Evolutionary conservation across 2,797 vertebrate genomes (phyloP).

Genomic region (Ctenopoma multispine): DNA sequence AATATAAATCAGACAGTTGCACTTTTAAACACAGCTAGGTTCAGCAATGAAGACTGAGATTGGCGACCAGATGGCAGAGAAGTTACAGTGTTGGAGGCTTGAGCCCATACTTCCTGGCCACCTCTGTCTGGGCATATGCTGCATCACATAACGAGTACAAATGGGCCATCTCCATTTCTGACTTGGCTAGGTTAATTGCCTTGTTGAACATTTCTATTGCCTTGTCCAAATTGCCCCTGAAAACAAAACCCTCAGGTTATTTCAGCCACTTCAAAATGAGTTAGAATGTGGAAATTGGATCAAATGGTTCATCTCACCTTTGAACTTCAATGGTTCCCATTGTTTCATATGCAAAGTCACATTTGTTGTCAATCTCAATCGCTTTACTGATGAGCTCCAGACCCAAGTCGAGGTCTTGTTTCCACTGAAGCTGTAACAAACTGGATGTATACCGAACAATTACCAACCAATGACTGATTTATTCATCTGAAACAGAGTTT

Average conservation of each 20-base stretch:
- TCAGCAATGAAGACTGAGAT: conserved; percentile 62
- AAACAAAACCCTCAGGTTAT: conserved; percentile 38
- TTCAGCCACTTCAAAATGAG: not conserved
- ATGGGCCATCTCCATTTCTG: conserved; percentile 99
- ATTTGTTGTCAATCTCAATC: conserved; percentile 99
- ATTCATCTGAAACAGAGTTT: not conserved
- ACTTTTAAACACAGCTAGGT: conserved; percentile 72
- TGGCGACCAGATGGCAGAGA: conserved; percentile 39
- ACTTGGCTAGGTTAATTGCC: conserved; percentile 99
- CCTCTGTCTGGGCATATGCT: conserved; percentile 98
- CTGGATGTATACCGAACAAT: conserved; percentile 74
- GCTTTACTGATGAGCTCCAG: conserved; percentile 98
- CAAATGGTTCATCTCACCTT: conserved; percentile 83
- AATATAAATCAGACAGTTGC: conserved; percentile 66
- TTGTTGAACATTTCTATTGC: conserved; percentile 99
- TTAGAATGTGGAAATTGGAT: not conserved
- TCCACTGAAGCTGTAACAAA: conserved; percentile 99
- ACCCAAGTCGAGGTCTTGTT: conserved; percentile 96
- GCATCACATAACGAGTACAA: conserved; percentile 98
- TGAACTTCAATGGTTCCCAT: conserved; percentile 99
- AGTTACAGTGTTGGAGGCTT: conserved; percentile 95
- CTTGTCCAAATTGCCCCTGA: conserved; percentile 98
- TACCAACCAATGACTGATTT: conserved; percentile 2
- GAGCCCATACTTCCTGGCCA: conserved; percentile 98
- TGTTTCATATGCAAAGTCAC: conserved; percentile 99